Evolutionary conservation across 92 coral and sea anemone species (phyloP).

Genomic region (Siderastrea siderea): DNA sequence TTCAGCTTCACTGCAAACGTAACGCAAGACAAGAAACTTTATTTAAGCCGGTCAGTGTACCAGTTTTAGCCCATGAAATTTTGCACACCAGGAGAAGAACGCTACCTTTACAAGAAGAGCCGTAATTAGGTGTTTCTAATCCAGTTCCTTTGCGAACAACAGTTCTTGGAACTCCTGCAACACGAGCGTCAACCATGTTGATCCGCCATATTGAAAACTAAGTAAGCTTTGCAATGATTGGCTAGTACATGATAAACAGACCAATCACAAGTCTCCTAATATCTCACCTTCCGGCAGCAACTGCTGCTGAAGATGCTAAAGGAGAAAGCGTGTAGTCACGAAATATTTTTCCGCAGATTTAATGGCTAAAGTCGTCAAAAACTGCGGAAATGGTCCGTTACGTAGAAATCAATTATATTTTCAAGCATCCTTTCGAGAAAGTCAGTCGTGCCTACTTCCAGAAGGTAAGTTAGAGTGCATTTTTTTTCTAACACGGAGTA

Average conservation of each 20-base stretch:
- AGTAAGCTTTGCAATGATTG: constrained; percentile 30
- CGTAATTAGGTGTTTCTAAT: constrained; percentile 79
- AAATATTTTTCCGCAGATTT: constrained; percentile 11
- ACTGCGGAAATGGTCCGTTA: constrained; percentile 73
- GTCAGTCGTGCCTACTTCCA: constrained; percentile 92
- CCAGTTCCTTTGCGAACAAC: constrained; percentile 62
- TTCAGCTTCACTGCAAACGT: constrained; percentile 55
- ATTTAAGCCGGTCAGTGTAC: neutral
- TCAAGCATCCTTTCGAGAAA: constrained; percentile 92
- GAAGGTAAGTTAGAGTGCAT: constrained; percentile 66
- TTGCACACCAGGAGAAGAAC: neutral
- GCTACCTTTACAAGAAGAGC: constrained; percentile 72
- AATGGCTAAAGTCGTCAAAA: constrained; percentile 33
- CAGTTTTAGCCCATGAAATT: neutral
- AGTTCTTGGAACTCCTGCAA: constrained; percentile 19
- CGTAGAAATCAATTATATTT: constrained; percentile 80
- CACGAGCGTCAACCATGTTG: constrained; percentile 19
- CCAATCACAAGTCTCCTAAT: constrained; percentile 14
- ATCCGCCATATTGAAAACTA: constrained; percentile 42
- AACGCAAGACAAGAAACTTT: neutral
- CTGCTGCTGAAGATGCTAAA: neutral
- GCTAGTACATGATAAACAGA: neutral
- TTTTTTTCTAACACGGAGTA: neutral
- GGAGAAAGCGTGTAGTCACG: neutral
- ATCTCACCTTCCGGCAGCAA: neutral